Conservation (phyloP, 2,888 invertebrate species). For the Macrophya annulata region DNA sequence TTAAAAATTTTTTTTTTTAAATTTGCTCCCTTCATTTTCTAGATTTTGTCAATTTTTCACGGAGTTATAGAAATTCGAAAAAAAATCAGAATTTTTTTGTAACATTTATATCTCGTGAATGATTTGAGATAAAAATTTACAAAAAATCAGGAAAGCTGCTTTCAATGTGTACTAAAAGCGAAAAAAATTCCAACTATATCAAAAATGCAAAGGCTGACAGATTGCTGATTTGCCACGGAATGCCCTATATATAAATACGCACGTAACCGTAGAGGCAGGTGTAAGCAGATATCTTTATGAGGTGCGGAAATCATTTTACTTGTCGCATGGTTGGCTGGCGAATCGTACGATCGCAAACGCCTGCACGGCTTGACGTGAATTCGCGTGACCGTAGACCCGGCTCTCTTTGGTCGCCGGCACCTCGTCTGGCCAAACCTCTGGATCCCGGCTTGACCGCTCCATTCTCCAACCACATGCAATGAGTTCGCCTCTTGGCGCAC, state of each 20-base stretch:
- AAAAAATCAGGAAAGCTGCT: too few species aligned
- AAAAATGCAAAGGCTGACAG: too few species aligned
- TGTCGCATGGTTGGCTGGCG: slow-evolving; percentile 42
- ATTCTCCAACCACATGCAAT: slow-evolving; percentile 49
- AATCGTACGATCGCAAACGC: slow-evolving; percentile 42
- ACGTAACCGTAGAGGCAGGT: not conserved
- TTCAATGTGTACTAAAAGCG: too few species aligned
- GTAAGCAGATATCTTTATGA: slow-evolving; percentile 45
- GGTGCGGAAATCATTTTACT: slow-evolving; percentile 53
- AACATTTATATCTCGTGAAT: too few species aligned
- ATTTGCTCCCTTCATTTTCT: too few species aligned
- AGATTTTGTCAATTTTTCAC: too few species aligned
- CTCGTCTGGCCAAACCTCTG: slow-evolving; percentile 33
- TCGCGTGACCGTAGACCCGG: slow-evolving; percentile 37
- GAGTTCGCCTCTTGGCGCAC: slow-evolving; percentile 11
- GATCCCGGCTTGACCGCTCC: slow-evolving; percentile 36
- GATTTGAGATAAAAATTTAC: too few species aligned
- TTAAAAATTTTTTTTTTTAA: too few species aligned
- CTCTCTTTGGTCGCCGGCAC: not conserved
- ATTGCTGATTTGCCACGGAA: too few species aligned
- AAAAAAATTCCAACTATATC: too few species aligned
- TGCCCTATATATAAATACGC: slow-evolving; percentile 8
- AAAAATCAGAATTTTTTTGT: too few species aligned
- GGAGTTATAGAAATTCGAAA: too few species aligned
- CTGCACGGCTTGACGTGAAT: slow-evolving; percentile 37